phyloP scores from a whole-genome alignment of 2,888 invertebrate species.

The Coleophora deauratella region DNA sequence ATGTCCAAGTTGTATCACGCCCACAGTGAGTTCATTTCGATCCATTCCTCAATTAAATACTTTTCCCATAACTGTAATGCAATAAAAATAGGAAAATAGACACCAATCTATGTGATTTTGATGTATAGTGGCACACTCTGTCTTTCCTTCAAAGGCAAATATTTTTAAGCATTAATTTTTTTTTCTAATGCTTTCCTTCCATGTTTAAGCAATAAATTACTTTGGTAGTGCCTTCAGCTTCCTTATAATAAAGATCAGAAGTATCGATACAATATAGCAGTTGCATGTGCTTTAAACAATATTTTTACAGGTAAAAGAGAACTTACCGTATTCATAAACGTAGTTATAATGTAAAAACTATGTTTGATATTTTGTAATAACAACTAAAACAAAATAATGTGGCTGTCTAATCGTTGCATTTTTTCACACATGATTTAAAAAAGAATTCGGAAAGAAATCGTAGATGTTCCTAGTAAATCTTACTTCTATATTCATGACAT shows the following conservation, averaged over 20 bases:
- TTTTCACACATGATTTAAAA: slow-evolving; percentile 53
- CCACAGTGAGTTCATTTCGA: slow-evolving; percentile 2
- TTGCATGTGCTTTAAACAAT: slow-evolving; percentile 67
- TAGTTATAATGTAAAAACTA: slow-evolving; percentile 59
- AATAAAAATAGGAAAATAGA: slow-evolving; percentile 29
- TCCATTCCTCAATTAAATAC: slow-evolving; percentile 45
- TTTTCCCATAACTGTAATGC: slow-evolving; percentile 33
- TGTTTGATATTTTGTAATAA: slow-evolving; percentile 61
- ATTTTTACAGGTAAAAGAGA: slow-evolving; percentile 69
- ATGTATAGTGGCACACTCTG: slow-evolving; percentile 43
- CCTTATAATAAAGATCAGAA: slow-evolving; percentile 47
- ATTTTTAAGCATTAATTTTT: slow-evolving; percentile 59
- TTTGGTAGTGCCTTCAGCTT: slow-evolving; percentile 73
- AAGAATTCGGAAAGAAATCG: slow-evolving; percentile 38
- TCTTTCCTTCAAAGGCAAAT: slow-evolving; percentile 48
- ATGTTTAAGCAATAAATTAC: slow-evolving; percentile 59
- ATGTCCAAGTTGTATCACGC: slow-evolving; percentile 12
- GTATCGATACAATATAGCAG: slow-evolving; percentile 49
- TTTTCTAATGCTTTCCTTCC: slow-evolving; percentile 67
- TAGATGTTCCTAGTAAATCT: slow-evolving; percentile 62
- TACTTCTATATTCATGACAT: slow-evolving; percentile 50
- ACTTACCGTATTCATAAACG: slow-evolving; percentile 66
- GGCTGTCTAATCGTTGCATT: slow-evolving; percentile 69
- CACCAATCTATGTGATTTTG: slow-evolving; percentile 36
- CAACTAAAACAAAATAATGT: slow-evolving; percentile 51